Percentiles rank a stretch among this genome's conserved stretches.
Conservation (phyloP, 2,888 invertebrate genomes). For the Tenodera sinensis region DNA sequence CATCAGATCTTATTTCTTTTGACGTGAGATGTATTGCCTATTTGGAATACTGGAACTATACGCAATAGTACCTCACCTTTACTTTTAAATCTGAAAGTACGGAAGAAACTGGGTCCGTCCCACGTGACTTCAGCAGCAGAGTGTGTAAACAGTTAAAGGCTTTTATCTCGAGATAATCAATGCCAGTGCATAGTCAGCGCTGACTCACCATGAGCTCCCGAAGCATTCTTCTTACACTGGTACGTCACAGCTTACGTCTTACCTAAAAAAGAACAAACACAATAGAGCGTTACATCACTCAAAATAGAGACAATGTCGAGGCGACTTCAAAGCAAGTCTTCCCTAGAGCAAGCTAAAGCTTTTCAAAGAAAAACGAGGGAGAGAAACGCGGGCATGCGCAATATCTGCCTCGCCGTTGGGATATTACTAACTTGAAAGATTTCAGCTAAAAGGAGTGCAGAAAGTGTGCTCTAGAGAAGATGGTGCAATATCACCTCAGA, state of each 20-base stretch:
- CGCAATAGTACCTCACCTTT: background rate
- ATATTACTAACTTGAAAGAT: background rate
- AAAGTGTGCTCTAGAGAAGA: no score
- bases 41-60: no score
- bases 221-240: background rate
- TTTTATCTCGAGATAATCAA: background rate
- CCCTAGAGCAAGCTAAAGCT: background rate
- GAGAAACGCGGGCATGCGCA: background rate
- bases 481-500: no score
- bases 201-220: background rate
- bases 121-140: background rate
- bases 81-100: background rate
- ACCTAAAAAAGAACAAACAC: background rate
- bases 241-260: background rate
- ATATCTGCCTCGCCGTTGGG: background rate
- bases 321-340: background rate
- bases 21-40: no score
- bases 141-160: background rate
- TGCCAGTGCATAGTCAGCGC: background rate
- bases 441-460: background rate
- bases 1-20: no score
- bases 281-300: background rate
- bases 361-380: background rate
- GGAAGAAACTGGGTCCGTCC: no score
- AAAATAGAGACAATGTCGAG: background rate